phyloP scores from a whole-genome alignment of 2,113 vertebrate genomes.

The Propithecus coquereli region DNA sequence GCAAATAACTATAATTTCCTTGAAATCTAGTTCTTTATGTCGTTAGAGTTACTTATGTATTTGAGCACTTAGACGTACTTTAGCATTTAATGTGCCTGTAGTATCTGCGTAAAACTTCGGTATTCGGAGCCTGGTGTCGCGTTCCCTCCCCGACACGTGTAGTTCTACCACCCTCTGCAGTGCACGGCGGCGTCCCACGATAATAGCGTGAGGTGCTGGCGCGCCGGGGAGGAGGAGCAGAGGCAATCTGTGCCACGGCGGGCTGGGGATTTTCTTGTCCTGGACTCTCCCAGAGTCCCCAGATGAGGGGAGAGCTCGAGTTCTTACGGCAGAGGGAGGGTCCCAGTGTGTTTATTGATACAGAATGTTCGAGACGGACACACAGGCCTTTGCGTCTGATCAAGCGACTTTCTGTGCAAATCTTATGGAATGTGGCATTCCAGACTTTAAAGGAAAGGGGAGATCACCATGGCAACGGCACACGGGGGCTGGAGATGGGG shows the following conservation, averaged over 20 bases:
- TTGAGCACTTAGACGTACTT: slow-evolving; percentile 2
- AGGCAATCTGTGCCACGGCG: accelerated
- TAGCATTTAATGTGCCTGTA: not conserved
- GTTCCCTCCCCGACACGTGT: not conserved
- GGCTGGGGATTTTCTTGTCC: not conserved
- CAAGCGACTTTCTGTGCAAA: slow-evolving; percentile 56
- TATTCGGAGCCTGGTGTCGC: not conserved
- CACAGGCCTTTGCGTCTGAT: slow-evolving; percentile 57
- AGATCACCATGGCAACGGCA: slow-evolving; percentile 40
- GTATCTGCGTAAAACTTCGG: not conserved
- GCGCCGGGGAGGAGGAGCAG: accelerated
- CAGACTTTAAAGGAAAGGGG: slow-evolving; percentile 59
- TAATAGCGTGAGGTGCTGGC: accelerated
- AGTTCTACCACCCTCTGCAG: not conserved
- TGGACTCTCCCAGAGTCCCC: not conserved
- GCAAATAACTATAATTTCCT: slow-evolving; percentile 48
- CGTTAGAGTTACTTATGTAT: slow-evolving; percentile 36
- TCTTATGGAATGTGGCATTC: slow-evolving; percentile 53
- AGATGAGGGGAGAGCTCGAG: not conserved
- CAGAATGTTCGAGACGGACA: slow-evolving; percentile 61
- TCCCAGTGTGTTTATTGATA: slow-evolving; percentile 61
- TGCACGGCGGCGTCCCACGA: accelerated
- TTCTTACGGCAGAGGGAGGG: not conserved
- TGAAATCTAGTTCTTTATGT: slow-evolving; percentile 24
- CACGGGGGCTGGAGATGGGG: slow-evolving; percentile 48